Percentiles rank a stretch among this genome's conserved stretches.
Conservation (phyloP, 1,140 invertebrate species). For the Cataglyphis hispanica region DNA sequence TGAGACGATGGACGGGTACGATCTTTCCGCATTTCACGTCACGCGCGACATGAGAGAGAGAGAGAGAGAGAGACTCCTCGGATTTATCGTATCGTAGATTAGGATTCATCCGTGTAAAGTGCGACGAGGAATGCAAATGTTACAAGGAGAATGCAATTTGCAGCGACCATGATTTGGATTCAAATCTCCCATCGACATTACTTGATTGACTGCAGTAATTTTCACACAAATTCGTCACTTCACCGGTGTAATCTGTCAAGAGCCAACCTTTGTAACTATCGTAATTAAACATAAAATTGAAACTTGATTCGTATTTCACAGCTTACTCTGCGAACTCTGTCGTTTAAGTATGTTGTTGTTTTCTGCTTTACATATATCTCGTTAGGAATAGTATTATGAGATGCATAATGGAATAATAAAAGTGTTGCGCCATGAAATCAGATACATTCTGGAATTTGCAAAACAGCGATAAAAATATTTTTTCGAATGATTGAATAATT, state of each 20-base stretch:
- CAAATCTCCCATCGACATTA: background rate
- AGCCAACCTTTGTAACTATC: constrained; percentile 26
- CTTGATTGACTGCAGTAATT: constrained; percentile 8
- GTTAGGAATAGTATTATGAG: background rate
- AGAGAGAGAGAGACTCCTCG: background rate
- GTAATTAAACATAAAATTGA: constrained; percentile 19
- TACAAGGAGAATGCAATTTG: constrained; percentile 23
- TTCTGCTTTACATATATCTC: background rate
- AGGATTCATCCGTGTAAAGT: too few species aligned
- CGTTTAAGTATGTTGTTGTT: background rate
- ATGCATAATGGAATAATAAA: background rate
- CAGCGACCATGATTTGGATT: constrained; percentile 8
- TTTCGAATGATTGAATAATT: background rate
- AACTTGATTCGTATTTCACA: background rate
- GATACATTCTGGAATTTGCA: background rate
- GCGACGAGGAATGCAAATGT: constrained; percentile 21
- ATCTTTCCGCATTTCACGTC: constrained; percentile 48
- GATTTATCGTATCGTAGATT: constrained; percentile 1
- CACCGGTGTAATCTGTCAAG: constrained; percentile 4
- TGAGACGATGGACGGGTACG: background rate
- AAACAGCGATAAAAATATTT: background rate
- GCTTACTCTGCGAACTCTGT: background rate
- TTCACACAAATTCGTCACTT: constrained; percentile 44
- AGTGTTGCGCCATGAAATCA: too few species aligned
- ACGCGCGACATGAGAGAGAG: background rate